Percentiles rank a stretch among this genome's conserved stretches.
Evolutionary conservation across 2,797 vertebrate genomes (phyloP).

Genomic region (Poliocrania exsul): DNA sequence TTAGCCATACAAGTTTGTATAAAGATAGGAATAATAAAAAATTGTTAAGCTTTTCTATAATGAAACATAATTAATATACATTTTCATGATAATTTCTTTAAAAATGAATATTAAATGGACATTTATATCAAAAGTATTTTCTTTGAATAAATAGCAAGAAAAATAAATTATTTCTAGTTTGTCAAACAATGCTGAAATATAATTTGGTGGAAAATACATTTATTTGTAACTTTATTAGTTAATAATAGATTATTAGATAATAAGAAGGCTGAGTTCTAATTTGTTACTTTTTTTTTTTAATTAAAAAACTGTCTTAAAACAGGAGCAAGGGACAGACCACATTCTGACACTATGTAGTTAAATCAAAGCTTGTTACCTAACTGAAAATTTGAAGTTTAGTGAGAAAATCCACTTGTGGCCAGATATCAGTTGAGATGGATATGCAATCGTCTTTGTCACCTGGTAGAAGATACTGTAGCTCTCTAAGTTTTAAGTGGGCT

Average conservation of each 20-base stretch:
- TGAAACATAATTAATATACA: background rate
- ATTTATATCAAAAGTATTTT: background rate
- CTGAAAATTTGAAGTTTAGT: background rate
- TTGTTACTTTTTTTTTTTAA: background rate
- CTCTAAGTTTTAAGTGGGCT: background rate
- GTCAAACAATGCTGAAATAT: background rate
- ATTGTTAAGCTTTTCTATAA: slow-evolving; percentile 25
- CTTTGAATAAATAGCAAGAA: background rate
- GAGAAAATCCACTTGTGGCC: background rate
- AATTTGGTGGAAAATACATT: background rate
- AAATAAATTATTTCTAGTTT: slow-evolving; percentile 3
- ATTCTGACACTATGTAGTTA: background rate
- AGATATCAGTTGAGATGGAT: background rate
- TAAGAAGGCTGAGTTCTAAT: background rate
- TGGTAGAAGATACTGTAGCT: background rate
- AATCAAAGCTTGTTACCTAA: background rate
- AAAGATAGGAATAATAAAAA: background rate
- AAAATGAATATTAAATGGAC: slow-evolving; percentile 9
- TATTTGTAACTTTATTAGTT: background rate
- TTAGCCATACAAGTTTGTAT: background rate
- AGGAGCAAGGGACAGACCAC: background rate
- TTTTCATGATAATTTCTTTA: background rate
- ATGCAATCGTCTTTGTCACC: background rate
- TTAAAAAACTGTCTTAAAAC: background rate
- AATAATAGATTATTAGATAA: background rate